These are phyloP conservation scores for Myxocyprinus asiaticus DNA, from an alignment of 2,113 vertebrate species.

Conservation along the genomic window DNA sequence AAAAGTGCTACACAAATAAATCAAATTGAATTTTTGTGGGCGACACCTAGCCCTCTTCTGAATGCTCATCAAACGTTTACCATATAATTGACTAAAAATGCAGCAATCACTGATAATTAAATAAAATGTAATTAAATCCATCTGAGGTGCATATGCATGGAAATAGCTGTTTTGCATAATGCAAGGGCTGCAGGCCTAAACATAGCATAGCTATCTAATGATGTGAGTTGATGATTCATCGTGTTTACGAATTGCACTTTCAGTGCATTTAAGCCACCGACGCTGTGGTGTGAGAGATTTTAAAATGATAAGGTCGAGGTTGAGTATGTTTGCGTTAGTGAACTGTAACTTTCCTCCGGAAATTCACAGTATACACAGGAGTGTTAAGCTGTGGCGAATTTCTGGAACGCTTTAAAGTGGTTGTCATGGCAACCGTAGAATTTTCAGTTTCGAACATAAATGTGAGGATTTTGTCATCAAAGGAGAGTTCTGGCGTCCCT, in stretches of 20 bases:
- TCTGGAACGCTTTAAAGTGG: no score
- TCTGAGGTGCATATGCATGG: neutral
- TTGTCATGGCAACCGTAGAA: no score
- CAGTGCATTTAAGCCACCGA: constrained; percentile 15
- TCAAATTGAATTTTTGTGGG: no score
- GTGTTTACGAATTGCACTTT: constrained; percentile 8
- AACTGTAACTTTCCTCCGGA: constrained; percentile 18
- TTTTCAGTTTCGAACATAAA: no score
- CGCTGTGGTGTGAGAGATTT: constrained; percentile 4
- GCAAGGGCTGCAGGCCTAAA: constrained; percentile 18
- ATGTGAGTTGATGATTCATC: constrained; percentile 22
- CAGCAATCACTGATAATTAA: no score
- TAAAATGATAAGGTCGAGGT: neutral
- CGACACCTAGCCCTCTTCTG: no score
- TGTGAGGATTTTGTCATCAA: no score
- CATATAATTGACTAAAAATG: no score
- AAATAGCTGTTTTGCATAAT: constrained; percentile 30
- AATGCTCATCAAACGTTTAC: no score
- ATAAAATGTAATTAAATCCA: neutral
- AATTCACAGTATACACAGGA: neutral
- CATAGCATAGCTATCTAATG: constrained; percentile 23
- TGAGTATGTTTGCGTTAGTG: neutral
- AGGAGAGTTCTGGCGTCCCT: no score
- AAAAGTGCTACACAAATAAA: no score
- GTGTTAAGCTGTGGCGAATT: neutral